phyloP scores from a whole-genome alignment of 1,140 invertebrate genomes.

The Anagrus nilaparvatae region DNA sequence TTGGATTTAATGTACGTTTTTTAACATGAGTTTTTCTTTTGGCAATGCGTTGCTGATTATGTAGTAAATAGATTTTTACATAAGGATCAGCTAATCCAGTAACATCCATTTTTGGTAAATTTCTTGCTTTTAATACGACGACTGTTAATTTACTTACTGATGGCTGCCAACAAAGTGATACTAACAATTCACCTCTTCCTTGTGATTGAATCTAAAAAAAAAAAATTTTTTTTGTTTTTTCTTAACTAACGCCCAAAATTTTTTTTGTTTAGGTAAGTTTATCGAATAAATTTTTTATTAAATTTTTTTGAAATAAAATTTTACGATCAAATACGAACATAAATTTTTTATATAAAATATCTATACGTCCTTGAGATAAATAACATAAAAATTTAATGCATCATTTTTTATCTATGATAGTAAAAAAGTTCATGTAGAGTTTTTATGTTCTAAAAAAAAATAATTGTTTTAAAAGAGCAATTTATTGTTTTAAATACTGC shows the following conservation, averaged over 20 bases:
- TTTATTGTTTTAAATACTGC: too few species aligned
- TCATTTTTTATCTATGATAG: too few species aligned
- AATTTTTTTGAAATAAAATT: neutral
- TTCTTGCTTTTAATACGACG: conserved; percentile 85
- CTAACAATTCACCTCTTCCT: conserved; percentile 79
- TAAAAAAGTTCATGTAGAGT: too few species aligned
- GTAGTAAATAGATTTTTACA: conserved; percentile 94
- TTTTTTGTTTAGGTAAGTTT: too few species aligned
- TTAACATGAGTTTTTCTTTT: conserved; percentile 99
- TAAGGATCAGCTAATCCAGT: conserved; percentile 89
- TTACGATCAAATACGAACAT: too few species aligned
- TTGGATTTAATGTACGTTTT: conserved; percentile 92
- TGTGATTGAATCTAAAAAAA: conserved; percentile 70
- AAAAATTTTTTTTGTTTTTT: conserved; percentile 9
- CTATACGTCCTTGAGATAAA: too few species aligned
- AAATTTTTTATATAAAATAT: too few species aligned
- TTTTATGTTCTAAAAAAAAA: too few species aligned
- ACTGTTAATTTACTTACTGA: conserved; percentile 80
- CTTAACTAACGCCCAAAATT: too few species aligned
- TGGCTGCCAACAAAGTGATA: conserved; percentile 91
- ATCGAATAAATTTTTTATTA: too few species aligned
- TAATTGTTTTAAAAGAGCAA: too few species aligned
- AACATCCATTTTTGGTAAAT: conserved; percentile 91
- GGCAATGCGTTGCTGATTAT: conserved; percentile 92
- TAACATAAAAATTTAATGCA: too few species aligned